Percentiles rank a stretch among this genome's conserved stretches.
Evolutionary conservation across 2,113 vertebrate species (phyloP).

Genomic region (Orycteropus afer): DNA sequence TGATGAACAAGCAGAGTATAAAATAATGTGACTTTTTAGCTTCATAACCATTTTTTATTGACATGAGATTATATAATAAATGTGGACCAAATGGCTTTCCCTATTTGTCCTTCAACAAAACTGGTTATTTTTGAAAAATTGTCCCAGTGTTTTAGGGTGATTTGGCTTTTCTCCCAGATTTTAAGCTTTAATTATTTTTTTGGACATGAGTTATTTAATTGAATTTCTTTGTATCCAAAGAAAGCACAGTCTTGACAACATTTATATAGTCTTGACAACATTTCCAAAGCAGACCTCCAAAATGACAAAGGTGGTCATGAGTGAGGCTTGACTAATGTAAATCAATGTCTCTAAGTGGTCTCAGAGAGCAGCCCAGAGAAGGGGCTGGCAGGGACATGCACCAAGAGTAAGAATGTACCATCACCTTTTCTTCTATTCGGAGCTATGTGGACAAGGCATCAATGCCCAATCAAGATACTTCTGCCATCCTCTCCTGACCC

Average conservation of each 20-base stretch:
- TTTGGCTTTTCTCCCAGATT: neutral
- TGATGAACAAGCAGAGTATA: neutral
- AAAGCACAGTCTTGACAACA: neutral
- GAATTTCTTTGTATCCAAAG: slow-evolving; percentile 16
- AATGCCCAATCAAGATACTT: fast-evolving
- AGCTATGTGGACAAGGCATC: fast-evolving
- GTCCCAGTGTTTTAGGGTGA: neutral
- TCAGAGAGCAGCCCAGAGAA: neutral
- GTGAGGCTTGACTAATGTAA: neutral
- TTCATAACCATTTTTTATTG: slow-evolving; percentile 44
- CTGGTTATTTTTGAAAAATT: neutral
- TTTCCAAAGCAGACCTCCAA: slow-evolving; percentile 11
- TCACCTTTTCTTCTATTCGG: no score
- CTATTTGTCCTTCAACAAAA: neutral
- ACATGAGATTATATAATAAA: neutral
- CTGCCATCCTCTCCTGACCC: neutral
- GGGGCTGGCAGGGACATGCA: neutral
- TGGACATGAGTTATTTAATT: neutral
- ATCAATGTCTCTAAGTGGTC: neutral
- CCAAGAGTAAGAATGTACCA: neutral
- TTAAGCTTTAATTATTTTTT: slow-evolving; percentile 12
- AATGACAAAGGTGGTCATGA: neutral
- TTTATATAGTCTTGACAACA: neutral
- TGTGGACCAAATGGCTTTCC: neutral
- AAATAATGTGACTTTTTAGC: slow-evolving; percentile 46